These are phyloP conservation scores for Odontamblyopus rebecca DNA, from an alignment of 2,797 vertebrate species.

Conservation along the genomic window DNA sequence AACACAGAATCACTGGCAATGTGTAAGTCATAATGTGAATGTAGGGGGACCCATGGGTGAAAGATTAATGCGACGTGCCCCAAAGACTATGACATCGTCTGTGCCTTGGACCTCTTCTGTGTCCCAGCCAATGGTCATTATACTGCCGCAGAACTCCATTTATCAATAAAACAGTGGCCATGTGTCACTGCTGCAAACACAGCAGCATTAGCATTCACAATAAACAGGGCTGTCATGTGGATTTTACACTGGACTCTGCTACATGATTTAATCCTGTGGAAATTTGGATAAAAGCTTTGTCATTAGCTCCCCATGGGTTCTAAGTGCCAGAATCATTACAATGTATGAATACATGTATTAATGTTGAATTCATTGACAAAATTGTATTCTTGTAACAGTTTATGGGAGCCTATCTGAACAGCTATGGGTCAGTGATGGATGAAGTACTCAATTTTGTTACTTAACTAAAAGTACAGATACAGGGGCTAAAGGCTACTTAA, in stretches of 20 bases:
- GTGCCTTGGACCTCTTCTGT: conserved; percentile 61
- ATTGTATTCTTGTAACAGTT: too few species aligned
- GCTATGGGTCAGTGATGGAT: too few species aligned
- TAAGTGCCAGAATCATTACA: conserved; percentile 4
- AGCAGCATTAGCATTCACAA: conserved; percentile 75
- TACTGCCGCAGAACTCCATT: conserved; percentile 67
- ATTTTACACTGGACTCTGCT: conserved; percentile 69
- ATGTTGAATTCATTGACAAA: conserved; percentile 28
- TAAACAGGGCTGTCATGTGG: conserved; percentile 75
- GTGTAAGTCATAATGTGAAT: conserved; percentile 63
- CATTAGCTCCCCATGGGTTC: conserved; percentile 32
- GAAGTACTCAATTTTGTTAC: too few species aligned
- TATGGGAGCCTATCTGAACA: too few species aligned
- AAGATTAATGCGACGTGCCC: conserved; percentile 67
- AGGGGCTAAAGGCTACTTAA: too few species aligned
- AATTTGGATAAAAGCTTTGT: conserved; percentile 53
- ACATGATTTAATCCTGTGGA: conserved; percentile 41
- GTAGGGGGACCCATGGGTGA: conserved; percentile 41
- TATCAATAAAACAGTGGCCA: conserved; percentile 72
- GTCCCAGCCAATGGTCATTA: conserved; percentile 48
- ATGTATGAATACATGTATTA: conserved; percentile 9
- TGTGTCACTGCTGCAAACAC: conserved; percentile 73
- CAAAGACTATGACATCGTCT: conserved; percentile 73
- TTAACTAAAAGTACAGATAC: too few species aligned
- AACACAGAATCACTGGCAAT: conserved; percentile 62